These are phyloP conservation scores for Crocidura indochinensis DNA, from an alignment of 2,797 vertebrate species.

Conservation along the genomic window DNA sequence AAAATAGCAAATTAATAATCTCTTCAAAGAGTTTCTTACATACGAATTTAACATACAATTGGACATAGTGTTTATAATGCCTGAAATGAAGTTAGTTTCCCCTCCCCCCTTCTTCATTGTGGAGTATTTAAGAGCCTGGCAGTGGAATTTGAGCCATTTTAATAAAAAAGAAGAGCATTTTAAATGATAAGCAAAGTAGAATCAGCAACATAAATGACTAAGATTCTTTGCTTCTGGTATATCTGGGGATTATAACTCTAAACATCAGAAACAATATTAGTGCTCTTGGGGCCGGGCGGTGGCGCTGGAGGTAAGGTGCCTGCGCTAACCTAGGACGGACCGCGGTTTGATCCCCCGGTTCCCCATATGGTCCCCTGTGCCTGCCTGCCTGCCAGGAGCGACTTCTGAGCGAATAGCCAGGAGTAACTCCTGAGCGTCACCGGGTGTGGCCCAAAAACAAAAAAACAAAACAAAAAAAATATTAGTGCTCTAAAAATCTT, in stretches of 20 bases:
- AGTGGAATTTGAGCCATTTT: neutral
- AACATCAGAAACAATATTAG: neutral
- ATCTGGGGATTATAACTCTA: neutral
- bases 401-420: too few relatives aligned
- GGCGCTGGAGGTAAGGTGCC: too few relatives aligned
- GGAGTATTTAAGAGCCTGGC: neutral
- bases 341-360: too few relatives aligned
- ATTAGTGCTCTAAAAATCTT: slow-evolving; percentile 49
- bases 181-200: slow-evolving; percentile 13
- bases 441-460: too few relatives aligned
- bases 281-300: too few relatives aligned
- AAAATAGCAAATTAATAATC: slow-evolving; percentile 50
- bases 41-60: slow-evolving; percentile 2
- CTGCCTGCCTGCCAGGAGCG: too few relatives aligned
- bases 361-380: too few relatives aligned
- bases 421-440: too few relatives aligned
- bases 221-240: neutral
- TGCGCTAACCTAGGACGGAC: too few relatives aligned
- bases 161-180: slow-evolving; percentile 30
- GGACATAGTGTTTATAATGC: neutral
- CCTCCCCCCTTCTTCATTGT: neutral
- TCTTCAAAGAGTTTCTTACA: slow-evolving; percentile 21
- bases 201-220: neutral
- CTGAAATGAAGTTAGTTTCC: neutral
- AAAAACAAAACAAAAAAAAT: neutral